phyloP scores from a whole-genome alignment of 2,113 vertebrate genomes.

The Eulacestoma nigropectus region DNA sequence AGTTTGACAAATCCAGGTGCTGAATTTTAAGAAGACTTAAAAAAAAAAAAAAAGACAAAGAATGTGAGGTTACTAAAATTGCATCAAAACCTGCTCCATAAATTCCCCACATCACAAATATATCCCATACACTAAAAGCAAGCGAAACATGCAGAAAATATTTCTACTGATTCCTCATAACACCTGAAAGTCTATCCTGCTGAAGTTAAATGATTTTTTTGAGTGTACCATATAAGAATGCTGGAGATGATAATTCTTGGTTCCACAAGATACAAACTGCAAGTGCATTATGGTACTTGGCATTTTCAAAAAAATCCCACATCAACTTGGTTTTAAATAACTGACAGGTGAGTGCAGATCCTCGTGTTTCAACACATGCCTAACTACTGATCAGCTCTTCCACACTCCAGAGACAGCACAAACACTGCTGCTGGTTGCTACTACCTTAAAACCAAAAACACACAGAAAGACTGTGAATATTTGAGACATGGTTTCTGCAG shows the following conservation, averaged over 20 bases:
- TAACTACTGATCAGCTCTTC: background rate
- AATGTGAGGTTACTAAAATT: background rate
- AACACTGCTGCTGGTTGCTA: background rate
- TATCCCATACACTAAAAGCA: background rate
- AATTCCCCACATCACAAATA: background rate
- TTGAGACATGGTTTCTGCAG: background rate
- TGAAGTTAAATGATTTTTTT: background rate
- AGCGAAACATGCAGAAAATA: background rate
- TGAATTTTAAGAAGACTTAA: slow-evolving; percentile 78
- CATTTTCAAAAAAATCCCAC: background rate
- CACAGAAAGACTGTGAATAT: background rate
- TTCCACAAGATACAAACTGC: background rate
- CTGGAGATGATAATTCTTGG: background rate
- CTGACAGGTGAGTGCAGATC: background rate
- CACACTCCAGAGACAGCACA: background rate
- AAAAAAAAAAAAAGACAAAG: background rate
- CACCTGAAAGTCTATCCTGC: background rate
- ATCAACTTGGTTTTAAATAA: background rate
- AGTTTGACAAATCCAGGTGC: slow-evolving; percentile 87
- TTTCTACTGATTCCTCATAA: background rate
- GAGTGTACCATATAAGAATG: background rate
- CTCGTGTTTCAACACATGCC: background rate
- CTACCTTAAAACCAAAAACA: background rate
- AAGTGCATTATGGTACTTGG: background rate
- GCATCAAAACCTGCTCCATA: background rate